phyloP scores from a whole-genome alignment of 1,140 invertebrate genomes.

The Drosophila takahashii region DNA sequence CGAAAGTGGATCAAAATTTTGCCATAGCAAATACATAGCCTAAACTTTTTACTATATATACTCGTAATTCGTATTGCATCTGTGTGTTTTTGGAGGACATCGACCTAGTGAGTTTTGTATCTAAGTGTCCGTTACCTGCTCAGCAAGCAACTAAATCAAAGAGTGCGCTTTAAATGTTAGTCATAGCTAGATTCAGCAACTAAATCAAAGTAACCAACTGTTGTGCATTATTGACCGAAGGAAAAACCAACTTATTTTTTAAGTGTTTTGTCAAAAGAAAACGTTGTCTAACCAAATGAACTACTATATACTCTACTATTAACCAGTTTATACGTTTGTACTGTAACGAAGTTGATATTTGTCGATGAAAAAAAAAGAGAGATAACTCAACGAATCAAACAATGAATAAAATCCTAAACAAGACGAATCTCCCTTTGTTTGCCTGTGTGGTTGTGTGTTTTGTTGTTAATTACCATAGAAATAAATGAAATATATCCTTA shows the following conservation, averaged over 20 bases:
- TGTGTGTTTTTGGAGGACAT: constrained; percentile 17
- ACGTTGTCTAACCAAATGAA: constrained; percentile 78
- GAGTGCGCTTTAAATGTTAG: constrained; percentile 70
- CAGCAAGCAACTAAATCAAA: constrained; percentile 51
- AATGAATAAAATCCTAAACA: constrained; percentile 53
- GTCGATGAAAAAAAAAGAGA: constrained; percentile 11
- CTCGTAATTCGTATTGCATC: constrained; percentile 20
- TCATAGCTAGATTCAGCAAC: constrained; percentile 64
- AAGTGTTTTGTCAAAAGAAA: constrained; percentile 72
- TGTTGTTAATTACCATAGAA: constrained; percentile 28
- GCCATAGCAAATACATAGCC: constrained; percentile 49
- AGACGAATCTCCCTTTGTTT: constrained; percentile 57
- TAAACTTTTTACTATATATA: constrained; percentile 24
- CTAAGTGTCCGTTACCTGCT: constrained; percentile 53
- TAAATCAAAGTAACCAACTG: constrained; percentile 60
- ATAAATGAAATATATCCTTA: constrained; percentile 9
- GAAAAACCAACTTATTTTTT: constrained; percentile 45
- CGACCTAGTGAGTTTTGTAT: constrained; percentile 50
- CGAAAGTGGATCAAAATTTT: constrained; percentile 46
- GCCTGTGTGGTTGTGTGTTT: constrained; percentile 57
- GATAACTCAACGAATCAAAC: constrained; percentile 35
- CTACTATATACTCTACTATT: constrained; percentile 57
- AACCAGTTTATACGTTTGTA: constrained; percentile 78
- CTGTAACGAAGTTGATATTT: constrained; percentile 45
- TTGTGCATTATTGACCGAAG: constrained; percentile 55